Evolutionary conservation across 2,888 invertebrate genomes (phyloP).

Genomic region (Anoncus sp.): DNA sequence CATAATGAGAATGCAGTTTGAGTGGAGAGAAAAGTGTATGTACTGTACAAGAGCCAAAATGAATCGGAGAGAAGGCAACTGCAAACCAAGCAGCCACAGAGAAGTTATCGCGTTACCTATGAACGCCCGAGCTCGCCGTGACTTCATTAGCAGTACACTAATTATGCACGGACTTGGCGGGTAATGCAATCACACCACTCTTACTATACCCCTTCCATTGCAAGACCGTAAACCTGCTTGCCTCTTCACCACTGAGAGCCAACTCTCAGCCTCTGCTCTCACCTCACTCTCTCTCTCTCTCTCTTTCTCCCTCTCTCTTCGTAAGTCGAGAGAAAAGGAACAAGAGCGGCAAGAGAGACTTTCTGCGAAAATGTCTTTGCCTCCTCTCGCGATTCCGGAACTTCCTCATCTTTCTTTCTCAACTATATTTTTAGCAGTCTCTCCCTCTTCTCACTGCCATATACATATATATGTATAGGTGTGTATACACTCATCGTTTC

Average conservation of each 20-base stretch:
- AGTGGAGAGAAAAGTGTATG: conserved; percentile 15
- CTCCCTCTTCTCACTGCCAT: conserved; percentile 8
- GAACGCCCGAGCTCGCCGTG: conserved; percentile 50
- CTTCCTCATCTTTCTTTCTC: conserved; percentile 30
- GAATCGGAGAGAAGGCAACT: conserved; percentile 37
- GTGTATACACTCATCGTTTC: background rate
- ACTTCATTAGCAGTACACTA: conserved; percentile 66
- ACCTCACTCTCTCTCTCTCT: conserved; percentile 18
- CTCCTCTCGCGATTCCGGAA: conserved; percentile 41
- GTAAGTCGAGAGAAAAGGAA: conserved; percentile 12
- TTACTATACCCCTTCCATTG: conserved; percentile 17
- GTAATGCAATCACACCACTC: conserved; percentile 56
- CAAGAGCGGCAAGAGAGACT: conserved; percentile 37
- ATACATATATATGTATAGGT: background rate
- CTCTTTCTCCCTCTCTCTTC: conserved; percentile 3
- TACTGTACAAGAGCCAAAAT: conserved; percentile 19
- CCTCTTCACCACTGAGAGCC: background rate
- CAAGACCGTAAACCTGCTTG: background rate
- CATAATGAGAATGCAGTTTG: background rate
- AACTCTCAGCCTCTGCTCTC: conserved; percentile 26
- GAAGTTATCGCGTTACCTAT: conserved; percentile 60
- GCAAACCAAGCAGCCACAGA: conserved; percentile 33
- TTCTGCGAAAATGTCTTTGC: conserved; percentile 57
- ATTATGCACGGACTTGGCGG: conserved; percentile 64
- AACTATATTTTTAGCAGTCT: conserved; percentile 32